Percentiles rank a stretch among this genome's conserved stretches.
Evolutionary conservation across 1,140 invertebrate species (phyloP).

Genomic region (Brachionus asplanchnoidis): DNA sequence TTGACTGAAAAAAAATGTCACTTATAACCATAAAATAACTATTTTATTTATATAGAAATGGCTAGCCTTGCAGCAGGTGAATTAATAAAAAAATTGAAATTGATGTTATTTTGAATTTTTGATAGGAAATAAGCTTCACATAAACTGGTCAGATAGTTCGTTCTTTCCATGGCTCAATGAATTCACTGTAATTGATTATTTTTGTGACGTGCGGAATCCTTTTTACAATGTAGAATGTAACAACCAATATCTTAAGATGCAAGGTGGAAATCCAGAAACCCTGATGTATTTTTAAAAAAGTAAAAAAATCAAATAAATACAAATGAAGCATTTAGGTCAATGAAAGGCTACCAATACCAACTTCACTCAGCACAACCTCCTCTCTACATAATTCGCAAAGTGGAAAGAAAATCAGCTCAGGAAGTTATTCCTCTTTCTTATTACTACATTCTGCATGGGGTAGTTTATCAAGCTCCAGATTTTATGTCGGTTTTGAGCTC

Average conservation of each 20-base stretch:
- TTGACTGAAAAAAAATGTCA: not conserved
- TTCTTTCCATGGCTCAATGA: constrained; percentile 40
- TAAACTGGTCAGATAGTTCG: constrained; percentile 38
- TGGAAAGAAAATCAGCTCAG: not conserved
- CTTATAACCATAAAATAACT: not conserved
- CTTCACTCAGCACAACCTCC: constrained; percentile 23
- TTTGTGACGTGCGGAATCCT: constrained; percentile 29
- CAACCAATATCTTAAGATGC: constrained; percentile 33
- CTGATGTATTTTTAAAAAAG: not conserved
- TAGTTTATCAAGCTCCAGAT: constrained; percentile 37
- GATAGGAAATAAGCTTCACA: constrained; percentile 31
- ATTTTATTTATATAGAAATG: not conserved
- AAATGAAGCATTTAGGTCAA: not conserved
- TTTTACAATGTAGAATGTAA: constrained; percentile 40
- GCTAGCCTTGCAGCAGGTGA: not conserved
- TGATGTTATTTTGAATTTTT: not conserved
- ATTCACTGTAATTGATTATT: constrained; percentile 30
- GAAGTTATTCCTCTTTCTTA: constrained; percentile 29
- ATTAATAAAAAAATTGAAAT: not conserved
- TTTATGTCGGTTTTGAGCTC: constrained; percentile 32
- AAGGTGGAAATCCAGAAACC: constrained; percentile 6
- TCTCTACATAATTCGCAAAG: constrained; percentile 27
- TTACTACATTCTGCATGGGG: constrained; percentile 31
- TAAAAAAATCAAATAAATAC: not conserved
- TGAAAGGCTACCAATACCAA: constrained; percentile 19